Evolutionary conservation across 2,113 vertebrate genomes (phyloP), one percentile per base, ranked within the genome.

Genomic region (Clarias gariepinus): DNA sequence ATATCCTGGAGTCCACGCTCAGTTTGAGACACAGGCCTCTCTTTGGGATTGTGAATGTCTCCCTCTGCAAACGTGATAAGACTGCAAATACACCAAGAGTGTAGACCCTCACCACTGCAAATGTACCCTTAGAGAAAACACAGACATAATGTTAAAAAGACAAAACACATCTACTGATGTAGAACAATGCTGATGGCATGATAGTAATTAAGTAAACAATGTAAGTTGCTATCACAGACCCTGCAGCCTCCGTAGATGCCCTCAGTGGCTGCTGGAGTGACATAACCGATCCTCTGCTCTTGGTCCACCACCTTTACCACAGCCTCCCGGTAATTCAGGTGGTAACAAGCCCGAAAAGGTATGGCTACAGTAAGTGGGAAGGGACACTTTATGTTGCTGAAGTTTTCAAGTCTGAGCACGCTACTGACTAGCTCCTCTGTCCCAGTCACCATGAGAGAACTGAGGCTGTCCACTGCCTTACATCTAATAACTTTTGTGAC

Each of bases 341-440:
- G 94, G 90, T 96, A 96, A 47, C 82, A 76, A 12, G 94, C 91
- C 4, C 73, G 92, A 85, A 96, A 98, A 13, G 97, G 96, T 77
- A 98, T 92, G 1, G 89, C 92, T 74, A 97, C 86, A 18, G 86
- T 91, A 81, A 97, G 91, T 2, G 96, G 96, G 85, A 96, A 96
- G 83, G 87, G 90, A 63, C 92, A 21, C 41, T 53, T 16, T 3
- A 82, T 77, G 11, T 86, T 36, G 2, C 83, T 86, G 68, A 63
- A 64, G 85, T 90, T 93, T 84, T 93, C 61, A 18, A 97, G 87
- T 85, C 90, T 85, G 89, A 97, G 88, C 76, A 97, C 93, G 13
- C 95, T 95, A 92, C 97, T 98, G 91, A 97, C 89, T 89, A 98
- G 87, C 87, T 98, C 95, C 93, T 98, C 97, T 18, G 93, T 93